phyloP scores from a whole-genome alignment of 1,140 invertebrate species.

The Drosophila leontia region DNA sequence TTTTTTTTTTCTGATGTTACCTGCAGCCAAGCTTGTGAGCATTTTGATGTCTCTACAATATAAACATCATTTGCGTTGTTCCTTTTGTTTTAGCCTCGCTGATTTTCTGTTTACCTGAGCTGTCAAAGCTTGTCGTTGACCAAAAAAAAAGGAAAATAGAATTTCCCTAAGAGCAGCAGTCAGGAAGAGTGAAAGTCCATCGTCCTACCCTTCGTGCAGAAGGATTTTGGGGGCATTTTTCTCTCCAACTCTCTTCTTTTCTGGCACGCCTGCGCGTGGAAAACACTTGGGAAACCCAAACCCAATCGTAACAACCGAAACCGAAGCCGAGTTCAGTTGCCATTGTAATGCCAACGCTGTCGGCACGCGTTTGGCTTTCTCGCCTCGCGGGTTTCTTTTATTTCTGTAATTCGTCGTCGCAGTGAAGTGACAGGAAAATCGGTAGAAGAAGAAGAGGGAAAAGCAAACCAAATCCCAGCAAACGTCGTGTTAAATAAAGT shows the following conservation, averaged over 20 bases:
- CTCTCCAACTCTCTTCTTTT: slow-evolving; percentile 22
- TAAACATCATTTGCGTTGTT: slow-evolving; percentile 80
- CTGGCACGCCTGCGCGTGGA: slow-evolving; percentile 39
- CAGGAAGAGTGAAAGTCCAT: slow-evolving; percentile 25
- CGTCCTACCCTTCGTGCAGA: slow-evolving; percentile 32
- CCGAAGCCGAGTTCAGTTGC: slow-evolving; percentile 57
- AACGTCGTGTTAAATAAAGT: slow-evolving; percentile 33
- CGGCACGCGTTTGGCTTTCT: slow-evolving; percentile 62
- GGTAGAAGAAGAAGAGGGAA: not conserved
- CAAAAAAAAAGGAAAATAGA: slow-evolving; percentile 40
- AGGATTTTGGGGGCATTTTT: slow-evolving; percentile 23
- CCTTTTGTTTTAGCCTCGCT: slow-evolving; percentile 75
- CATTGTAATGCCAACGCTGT: slow-evolving; percentile 78
- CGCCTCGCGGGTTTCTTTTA: slow-evolving; percentile 66
- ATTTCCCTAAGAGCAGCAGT: slow-evolving; percentile 19
- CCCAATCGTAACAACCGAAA: slow-evolving; percentile 3
- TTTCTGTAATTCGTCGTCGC: slow-evolving; percentile 32
- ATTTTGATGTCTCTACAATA: slow-evolving; percentile 79
- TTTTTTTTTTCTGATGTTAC: slow-evolving; percentile 23
- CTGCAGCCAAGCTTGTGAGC: slow-evolving; percentile 41
- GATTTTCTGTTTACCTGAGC: slow-evolving; percentile 79
- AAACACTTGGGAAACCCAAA: slow-evolving; percentile 37
- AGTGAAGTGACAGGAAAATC: slow-evolving; percentile 32
- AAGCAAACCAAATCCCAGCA: slow-evolving; percentile 39
- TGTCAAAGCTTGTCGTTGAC: slow-evolving; percentile 44